Evolutionary conservation across 2,888 invertebrate species (phyloP).

Genomic region (Melipona beecheii): DNA sequence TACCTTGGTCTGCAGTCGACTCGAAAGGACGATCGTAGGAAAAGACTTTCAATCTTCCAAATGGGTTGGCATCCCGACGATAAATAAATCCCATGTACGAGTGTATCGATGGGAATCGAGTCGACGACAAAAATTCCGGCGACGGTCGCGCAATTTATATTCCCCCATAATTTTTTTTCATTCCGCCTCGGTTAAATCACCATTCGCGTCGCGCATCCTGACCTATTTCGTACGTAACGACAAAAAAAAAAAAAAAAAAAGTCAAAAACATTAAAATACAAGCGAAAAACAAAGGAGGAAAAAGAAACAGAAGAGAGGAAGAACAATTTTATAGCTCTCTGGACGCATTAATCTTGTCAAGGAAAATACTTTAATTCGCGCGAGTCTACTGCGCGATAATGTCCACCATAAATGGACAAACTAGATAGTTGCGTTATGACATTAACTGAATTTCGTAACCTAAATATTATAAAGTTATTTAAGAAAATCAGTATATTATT

Average conservation of each 20-base stretch:
- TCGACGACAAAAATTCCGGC: slow-evolving; percentile 30
- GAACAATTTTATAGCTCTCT: background rate
- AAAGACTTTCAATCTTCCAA: slow-evolving; percentile 37
- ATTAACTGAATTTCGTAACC: background rate
- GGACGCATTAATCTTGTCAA: background rate
- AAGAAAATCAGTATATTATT: background rate
- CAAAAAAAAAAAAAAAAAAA: background rate
- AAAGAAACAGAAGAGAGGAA: no score
- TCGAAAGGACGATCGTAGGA: background rate
- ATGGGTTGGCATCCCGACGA: slow-evolving; percentile 34
- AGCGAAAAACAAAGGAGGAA: no score
- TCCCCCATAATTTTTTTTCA: slow-evolving; percentile 8
- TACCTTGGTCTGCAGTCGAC: background rate
- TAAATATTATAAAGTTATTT: background rate
- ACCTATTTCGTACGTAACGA: background rate
- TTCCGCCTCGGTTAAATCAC: background rate
- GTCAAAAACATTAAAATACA: background rate
- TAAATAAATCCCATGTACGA: slow-evolving; percentile 12
- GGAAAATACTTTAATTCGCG: background rate
- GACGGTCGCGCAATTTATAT: background rate
- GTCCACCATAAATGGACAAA: background rate
- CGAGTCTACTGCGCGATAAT: background rate
- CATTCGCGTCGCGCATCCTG: no score
- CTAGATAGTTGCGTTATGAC: background rate
- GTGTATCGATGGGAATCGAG: slow-evolving; percentile 6